These are phyloP conservation scores for roundworm (Caenorhabditis elegans) DNA, from an alignment of 1,140 invertebrate species.

Conservation along the genomic window WBcel235 BX284604.4:8647001-8647500, in stretches of 20 bases:
- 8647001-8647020: constrained; percentile 9
- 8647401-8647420: not conserved
- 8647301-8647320: not conserved
- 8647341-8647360: not conserved
- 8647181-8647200: not conserved
- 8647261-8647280: not conserved
- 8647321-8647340: not conserved
- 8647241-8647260: not conserved
- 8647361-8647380: not conserved
- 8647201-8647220: not conserved
- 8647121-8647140: not conserved
- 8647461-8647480: not conserved
- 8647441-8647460: not conserved
- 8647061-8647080: too few relatives aligned
- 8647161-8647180: not conserved
- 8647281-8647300: not conserved
- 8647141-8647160: not conserved
- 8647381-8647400: not conserved
- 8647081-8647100: too few relatives aligned
- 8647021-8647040: not conserved
- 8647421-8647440: not conserved
- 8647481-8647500: not conserved
- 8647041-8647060: not conserved
- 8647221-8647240: not conserved
- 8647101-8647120: too few relatives aligned